phyloP scores from a whole-genome alignment of 2,113 vertebrate species.

The Mionectes macconnelli region DNA sequence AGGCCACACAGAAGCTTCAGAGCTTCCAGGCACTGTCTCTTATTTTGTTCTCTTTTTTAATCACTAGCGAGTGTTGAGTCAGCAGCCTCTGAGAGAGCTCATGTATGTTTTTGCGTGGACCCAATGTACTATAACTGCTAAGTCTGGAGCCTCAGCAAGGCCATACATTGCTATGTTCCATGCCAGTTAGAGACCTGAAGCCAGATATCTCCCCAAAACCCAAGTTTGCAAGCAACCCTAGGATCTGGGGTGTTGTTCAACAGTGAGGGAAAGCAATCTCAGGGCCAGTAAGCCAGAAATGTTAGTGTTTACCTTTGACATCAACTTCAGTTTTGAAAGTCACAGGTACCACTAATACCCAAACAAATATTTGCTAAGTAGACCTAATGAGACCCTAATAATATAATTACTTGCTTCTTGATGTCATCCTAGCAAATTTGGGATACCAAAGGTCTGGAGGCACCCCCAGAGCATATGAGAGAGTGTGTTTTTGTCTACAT shows the following conservation, averaged over 20 bases:
- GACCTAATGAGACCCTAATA: background rate
- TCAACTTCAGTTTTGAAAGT: background rate
- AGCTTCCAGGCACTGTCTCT: background rate
- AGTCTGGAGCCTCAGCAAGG: background rate
- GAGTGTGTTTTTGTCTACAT: background rate
- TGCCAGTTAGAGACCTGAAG: rapidly evolving
- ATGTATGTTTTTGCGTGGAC: background rate
- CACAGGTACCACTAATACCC: background rate
- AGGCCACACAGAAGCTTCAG: background rate
- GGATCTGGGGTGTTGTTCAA: background rate
- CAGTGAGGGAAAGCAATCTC: background rate
- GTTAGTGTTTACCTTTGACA: background rate
- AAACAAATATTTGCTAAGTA: background rate
- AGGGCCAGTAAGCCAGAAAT: background rate
- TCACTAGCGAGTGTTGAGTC: background rate
- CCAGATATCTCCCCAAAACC: background rate
- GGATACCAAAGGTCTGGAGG: background rate
- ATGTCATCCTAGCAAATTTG: background rate
- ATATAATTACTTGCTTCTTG: background rate
- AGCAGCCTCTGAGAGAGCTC: background rate
- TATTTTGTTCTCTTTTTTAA: background rate
- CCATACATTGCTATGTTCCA: background rate
- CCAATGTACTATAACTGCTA: background rate
- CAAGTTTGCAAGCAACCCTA: background rate
- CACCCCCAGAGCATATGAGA: background rate